Evolutionary conservation across 2,888 invertebrate species (phyloP).

Genomic region (Tipula helvola): DNA sequence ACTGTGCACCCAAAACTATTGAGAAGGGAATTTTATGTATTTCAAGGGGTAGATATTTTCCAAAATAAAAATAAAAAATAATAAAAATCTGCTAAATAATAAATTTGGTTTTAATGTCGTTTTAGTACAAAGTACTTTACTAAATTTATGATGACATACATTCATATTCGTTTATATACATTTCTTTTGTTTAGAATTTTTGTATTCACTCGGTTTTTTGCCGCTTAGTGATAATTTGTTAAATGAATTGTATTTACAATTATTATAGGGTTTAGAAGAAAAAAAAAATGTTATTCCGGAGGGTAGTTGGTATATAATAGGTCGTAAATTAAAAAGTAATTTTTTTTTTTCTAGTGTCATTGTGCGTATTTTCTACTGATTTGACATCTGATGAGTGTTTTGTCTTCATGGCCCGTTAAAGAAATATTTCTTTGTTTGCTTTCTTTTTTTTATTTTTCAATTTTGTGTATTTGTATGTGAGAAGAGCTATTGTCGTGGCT

Average conservation of each 20-base stretch:
- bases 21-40: not conserved
- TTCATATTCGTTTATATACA: not conserved
- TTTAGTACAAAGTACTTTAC: not conserved
- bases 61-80: not conserved
- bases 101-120: not conserved
- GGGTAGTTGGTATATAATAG: not conserved
- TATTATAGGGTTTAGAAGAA: not conserved
- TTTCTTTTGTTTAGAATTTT: not conserved
- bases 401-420: not conserved
- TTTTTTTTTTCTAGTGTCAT: not conserved
- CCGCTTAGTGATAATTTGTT: not conserved
- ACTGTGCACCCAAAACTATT: not conserved
- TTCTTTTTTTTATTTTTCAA: not conserved
- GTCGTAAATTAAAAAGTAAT: not conserved
- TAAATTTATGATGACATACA: not conserved
- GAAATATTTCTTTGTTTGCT: not conserved
- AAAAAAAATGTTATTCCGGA: not conserved
- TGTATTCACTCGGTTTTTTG: not conserved
- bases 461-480: not conserved
- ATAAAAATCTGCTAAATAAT: not conserved
- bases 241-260: not conserved
- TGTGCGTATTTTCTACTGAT: not conserved
- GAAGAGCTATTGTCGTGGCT: not conserved
- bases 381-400: not conserved
- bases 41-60: not conserved